These are phyloP conservation scores for Dysdera silvatica DNA, from an alignment of 1,140 invertebrate species.

Conservation along the genomic window DNA sequence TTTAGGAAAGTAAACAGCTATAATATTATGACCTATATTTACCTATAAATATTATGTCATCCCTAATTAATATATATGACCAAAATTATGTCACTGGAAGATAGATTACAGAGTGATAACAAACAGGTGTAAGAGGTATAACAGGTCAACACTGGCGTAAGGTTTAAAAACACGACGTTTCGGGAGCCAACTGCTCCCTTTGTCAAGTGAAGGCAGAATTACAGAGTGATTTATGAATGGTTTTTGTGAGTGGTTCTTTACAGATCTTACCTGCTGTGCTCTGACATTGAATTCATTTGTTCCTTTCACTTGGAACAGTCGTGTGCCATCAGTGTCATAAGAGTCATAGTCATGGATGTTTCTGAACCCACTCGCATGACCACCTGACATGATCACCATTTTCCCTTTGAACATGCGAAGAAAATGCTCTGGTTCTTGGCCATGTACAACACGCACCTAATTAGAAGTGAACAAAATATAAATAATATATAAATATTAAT, in stretches of 20 bases:
- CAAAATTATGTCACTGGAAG: neutral
- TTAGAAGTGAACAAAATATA: neutral
- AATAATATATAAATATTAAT: conserved; percentile 10
- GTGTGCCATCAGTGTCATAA: conserved; percentile 53
- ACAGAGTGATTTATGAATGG: too few relatives aligned
- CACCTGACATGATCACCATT: conserved; percentile 55
- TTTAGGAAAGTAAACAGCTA: too few relatives aligned
- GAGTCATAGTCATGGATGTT: conserved; percentile 53
- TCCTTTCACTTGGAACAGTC: conserved; percentile 55
- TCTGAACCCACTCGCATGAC: conserved; percentile 52
- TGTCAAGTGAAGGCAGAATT: too few relatives aligned
- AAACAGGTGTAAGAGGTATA: too few relatives aligned
- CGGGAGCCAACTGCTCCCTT: too few relatives aligned
- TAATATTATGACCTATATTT: too few relatives aligned
- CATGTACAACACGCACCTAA: conserved; percentile 58
- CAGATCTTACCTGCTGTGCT: conserved; percentile 25
- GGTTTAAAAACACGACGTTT: too few relatives aligned
- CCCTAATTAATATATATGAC: neutral
- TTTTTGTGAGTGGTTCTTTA: too few relatives aligned
- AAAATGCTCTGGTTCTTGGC: conserved; percentile 65
- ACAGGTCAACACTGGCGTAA: too few relatives aligned
- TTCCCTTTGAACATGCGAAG: conserved; percentile 67
- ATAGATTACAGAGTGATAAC: too few relatives aligned
- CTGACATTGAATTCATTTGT: conserved; percentile 29
- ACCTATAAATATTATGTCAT: too few relatives aligned